These are phyloP conservation scores for Spea multiplicata DNA, from an alignment of 2,113 vertebrate genomes.

Conservation along the genomic window DNA sequence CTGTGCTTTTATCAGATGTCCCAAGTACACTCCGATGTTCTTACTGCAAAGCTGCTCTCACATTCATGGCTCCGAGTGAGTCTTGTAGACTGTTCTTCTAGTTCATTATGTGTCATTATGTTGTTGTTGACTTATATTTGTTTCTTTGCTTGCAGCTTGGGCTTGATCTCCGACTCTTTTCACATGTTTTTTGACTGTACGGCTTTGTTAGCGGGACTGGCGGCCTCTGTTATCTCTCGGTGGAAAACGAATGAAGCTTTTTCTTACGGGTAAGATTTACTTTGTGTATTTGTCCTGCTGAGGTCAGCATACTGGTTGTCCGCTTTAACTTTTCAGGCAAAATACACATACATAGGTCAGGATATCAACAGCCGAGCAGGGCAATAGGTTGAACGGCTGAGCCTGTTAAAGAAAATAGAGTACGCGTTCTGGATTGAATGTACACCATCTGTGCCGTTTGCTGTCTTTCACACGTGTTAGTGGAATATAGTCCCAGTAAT, in stretches of 20 bases:
- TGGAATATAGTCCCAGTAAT: too few species aligned
- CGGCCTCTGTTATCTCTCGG: slow-evolving; percentile 94
- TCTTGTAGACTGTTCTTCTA: not conserved
- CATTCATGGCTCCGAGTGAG: not conserved
- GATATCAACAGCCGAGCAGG: too few species aligned
- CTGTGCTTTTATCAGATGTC: too few species aligned
- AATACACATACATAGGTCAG: too few species aligned
- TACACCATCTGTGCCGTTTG: too few species aligned
- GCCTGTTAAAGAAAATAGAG: too few species aligned
- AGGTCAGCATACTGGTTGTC: too few species aligned
- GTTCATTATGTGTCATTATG: not conserved
- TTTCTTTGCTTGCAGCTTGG: slow-evolving; percentile 79
- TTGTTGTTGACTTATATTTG: not conserved
- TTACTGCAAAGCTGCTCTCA: not conserved
- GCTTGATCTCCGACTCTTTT: slow-evolving; percentile 97
- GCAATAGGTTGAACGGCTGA: too few species aligned
- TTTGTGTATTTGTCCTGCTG: too few species aligned
- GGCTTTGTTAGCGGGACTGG: slow-evolving; percentile 91
- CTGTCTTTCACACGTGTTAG: too few species aligned
- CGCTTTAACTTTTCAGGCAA: too few species aligned
- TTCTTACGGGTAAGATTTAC: slow-evolving; percentile 87
- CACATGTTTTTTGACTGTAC: slow-evolving; percentile 99
- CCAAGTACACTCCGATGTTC: not conserved
- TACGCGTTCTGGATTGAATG: too few species aligned
- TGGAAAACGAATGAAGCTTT: slow-evolving; percentile 97